These are phyloP conservation scores for Phaedon cochleariae DNA, from an alignment of 2,888 invertebrate species.

Conservation along the genomic window DNA sequence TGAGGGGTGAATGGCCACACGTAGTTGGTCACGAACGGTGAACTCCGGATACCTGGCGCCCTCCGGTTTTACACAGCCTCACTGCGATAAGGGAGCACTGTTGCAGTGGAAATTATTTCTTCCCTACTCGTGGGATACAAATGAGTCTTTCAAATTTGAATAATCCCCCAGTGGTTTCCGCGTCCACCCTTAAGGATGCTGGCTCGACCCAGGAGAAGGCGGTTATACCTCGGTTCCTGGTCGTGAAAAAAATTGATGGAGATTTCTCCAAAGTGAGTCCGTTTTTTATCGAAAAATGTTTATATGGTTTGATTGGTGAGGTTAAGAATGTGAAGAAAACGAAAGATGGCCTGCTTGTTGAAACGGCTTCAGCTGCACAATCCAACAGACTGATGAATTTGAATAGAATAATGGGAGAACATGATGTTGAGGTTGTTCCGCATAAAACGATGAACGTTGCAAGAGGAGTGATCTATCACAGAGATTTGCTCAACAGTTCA, in stretches of 20 bases:
- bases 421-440: slow-evolving; percentile 3
- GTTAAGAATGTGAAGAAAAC: too few species aligned
- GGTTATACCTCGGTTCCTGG: slow-evolving; percentile 11
- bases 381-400: neutral
- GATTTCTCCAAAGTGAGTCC: slow-evolving; percentile 4
- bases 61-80: too few species aligned
- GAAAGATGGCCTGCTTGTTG: neutral
- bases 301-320: too few species aligned
- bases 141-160: neutral
- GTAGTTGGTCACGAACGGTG: too few species aligned
- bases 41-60: too few species aligned
- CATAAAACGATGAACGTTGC: neutral
- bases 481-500: neutral
- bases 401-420: neutral
- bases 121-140: slow-evolving; percentile 8
- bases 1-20: too few species aligned
- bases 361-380: neutral
- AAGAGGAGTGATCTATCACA: neutral
- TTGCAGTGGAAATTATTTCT: neutral
- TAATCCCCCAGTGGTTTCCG: neutral
- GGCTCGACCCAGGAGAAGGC: neutral
- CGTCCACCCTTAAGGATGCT: neutral
- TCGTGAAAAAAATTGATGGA: slow-evolving; percentile 6
- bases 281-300: neutral
- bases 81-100: slow-evolving; percentile 10